A percentile compares a stretch with the other conserved stretches of the same genome.
phyloP scores from a whole-genome alignment of 2,888 invertebrate genomes.

The Stictocephala bisonia region DNA sequence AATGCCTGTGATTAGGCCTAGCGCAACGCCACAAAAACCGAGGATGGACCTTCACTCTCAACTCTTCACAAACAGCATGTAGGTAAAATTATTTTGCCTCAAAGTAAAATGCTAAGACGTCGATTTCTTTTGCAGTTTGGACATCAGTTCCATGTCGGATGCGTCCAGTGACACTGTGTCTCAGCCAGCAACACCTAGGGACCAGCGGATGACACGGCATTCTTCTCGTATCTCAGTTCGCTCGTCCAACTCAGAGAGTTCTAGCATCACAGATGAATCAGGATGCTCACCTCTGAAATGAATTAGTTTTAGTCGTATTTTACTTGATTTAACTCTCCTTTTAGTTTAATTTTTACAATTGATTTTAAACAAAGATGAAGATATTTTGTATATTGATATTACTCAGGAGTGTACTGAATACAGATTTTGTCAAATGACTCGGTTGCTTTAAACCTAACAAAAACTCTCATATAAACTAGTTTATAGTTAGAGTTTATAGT shows the following conservation, averaged over 20 bases:
- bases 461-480: too few relatives aligned
- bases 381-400: too few relatives aligned
- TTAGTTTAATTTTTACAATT: constrained; percentile 7
- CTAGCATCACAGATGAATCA: constrained; percentile 9
- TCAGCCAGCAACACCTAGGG: neutral
- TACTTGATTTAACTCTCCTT: too few relatives aligned
- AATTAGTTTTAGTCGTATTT: neutral
- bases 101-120: too few relatives aligned
- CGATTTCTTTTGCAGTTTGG: constrained; percentile 20
- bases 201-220: neutral
- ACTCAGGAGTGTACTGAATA: too few relatives aligned
- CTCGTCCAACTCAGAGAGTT: neutral
- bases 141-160: constrained; percentile 25
- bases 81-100: too few relatives aligned
- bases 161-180: constrained; percentile 25
- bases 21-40: too few relatives aligned
- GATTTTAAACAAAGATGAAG: neutral
- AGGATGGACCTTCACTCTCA: too few relatives aligned
- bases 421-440: neutral
- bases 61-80: too few relatives aligned
- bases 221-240: neutral
- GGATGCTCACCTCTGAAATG: constrained; percentile 23
- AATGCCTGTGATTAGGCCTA: too few relatives aligned
- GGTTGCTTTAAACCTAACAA: constrained; percentile 36
- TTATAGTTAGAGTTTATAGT: too few relatives aligned